These are phyloP conservation scores for Gymnothorax javanicus DNA, from an alignment of 2,797 vertebrate species.

Conservation along the genomic window DNA sequence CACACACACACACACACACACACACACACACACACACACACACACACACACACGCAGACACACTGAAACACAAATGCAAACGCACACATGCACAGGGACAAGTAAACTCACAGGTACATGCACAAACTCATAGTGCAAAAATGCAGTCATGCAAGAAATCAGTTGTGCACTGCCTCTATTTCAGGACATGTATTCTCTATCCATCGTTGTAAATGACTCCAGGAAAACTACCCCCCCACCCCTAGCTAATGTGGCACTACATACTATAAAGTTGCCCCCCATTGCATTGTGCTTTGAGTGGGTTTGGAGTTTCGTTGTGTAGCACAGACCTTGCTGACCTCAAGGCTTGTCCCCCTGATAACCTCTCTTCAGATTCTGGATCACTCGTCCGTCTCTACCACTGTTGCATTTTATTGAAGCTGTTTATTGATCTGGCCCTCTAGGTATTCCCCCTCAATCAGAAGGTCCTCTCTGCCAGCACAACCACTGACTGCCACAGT, in stretches of 20 bases:
- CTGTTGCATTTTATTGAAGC: neutral
- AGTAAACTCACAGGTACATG: neutral
- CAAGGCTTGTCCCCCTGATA: slow-evolving; percentile 6
- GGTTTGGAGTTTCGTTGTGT: neutral
- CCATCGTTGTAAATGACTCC: neutral
- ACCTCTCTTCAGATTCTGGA: neutral
- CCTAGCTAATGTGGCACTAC: neutral
- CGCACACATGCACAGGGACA: neutral
- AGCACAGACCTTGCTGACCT: neutral
- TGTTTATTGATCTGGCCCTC: slow-evolving; percentile 2
- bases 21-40: neutral
- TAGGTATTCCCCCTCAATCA: slow-evolving; percentile 15
- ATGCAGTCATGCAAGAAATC: neutral
- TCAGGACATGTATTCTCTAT: neutral
- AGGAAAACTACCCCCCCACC: neutral
- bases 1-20: neutral
- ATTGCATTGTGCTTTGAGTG: neutral
- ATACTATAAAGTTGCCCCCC: neutral
- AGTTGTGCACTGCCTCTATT: neutral
- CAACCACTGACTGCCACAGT: neutral
- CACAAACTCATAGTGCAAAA: neutral
- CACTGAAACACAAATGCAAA: no score
- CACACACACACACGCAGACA: neutral
- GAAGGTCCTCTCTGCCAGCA: neutral
- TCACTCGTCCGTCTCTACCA: neutral